Evolutionary conservation across 2,797 vertebrate species (phyloP).

Genomic region (Allenopithecus nigroviridis): DNA sequence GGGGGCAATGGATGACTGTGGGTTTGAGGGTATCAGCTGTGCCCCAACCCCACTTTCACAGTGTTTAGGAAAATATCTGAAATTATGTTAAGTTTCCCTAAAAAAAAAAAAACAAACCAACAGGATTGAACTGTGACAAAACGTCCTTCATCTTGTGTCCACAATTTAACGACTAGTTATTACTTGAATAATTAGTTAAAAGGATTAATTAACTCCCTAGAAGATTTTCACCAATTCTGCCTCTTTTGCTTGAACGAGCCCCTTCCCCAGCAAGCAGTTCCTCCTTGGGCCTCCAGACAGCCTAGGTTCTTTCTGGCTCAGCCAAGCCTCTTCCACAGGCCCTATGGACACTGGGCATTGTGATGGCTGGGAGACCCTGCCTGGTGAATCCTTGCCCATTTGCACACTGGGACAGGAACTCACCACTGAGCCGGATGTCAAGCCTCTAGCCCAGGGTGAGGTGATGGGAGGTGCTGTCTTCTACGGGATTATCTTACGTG

Average conservation of each 20-base stretch:
- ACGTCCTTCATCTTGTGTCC: background rate
- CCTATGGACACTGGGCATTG: background rate
- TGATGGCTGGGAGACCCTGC: background rate
- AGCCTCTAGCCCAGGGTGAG: background rate
- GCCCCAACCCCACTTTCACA: background rate
- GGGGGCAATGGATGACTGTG: accelerated
- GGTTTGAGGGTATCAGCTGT: background rate
- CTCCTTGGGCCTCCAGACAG: background rate
- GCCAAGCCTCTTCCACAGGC: background rate
- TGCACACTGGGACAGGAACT: background rate
- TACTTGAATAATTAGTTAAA: background rate
- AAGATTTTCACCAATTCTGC: background rate
- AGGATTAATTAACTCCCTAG: background rate
- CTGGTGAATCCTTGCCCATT: background rate
- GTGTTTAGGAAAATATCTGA: background rate
- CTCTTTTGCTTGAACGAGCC: background rate
- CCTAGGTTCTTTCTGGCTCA: background rate
- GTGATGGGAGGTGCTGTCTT: background rate
- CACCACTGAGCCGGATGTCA: accelerated
- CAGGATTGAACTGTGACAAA: background rate
- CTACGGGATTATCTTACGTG: background rate
- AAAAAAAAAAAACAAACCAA: background rate
- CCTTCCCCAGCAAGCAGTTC: too few relatives aligned
- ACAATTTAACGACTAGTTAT: background rate
- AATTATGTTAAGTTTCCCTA: background rate